Evolutionary conservation across 30 jellyfish, hydroid and myxozoan genomes (phyloP).

Genomic region (Cassiopea andromeda): DNA sequence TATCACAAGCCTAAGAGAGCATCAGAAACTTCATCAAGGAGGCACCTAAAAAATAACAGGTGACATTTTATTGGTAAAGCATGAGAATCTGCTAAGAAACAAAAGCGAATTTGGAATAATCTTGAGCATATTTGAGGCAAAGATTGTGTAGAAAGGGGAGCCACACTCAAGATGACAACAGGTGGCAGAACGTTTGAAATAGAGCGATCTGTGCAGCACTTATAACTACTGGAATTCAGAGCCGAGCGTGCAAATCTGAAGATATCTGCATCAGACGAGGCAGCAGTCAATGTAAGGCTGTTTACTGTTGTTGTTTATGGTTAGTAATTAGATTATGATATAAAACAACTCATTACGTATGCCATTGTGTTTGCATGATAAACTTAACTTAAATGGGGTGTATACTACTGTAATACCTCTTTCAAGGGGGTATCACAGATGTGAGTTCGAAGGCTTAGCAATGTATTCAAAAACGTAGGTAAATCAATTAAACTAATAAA

Average conservation of each 20-base stretch:
- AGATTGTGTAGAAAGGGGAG: conserved; percentile 21
- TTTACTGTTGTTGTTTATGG: too few species aligned
- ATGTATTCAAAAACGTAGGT: too few species aligned
- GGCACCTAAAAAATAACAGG: conserved; percentile 4
- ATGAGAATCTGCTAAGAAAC: conserved; percentile 2
- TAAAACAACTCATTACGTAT: too few species aligned
- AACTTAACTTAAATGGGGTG: too few species aligned
- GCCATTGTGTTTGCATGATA: too few species aligned
- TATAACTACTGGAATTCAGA: conserved; percentile 31
- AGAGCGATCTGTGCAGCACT: conserved; percentile 22
- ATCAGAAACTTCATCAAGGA: conserved; percentile 24
- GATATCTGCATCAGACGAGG: too few species aligned
- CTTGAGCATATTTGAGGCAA: conserved; percentile 8
- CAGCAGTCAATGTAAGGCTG: too few species aligned
- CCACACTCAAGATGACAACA: conserved; percentile 33
- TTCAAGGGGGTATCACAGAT: too few species aligned
- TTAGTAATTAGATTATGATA: too few species aligned
- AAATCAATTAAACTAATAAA: too few species aligned
- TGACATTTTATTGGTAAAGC: conserved; percentile 37
- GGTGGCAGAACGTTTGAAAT: conserved; percentile 24
- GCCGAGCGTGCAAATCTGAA: neutral
- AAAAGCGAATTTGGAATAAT: conserved; percentile 31
- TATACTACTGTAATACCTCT: too few species aligned
- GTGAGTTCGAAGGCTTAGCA: too few species aligned
- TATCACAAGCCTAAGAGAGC: conserved; percentile 23